phyloP scores from a whole-genome alignment of 2,113 vertebrate genomes.

The Acanthochromis polyacanthus region DNA sequence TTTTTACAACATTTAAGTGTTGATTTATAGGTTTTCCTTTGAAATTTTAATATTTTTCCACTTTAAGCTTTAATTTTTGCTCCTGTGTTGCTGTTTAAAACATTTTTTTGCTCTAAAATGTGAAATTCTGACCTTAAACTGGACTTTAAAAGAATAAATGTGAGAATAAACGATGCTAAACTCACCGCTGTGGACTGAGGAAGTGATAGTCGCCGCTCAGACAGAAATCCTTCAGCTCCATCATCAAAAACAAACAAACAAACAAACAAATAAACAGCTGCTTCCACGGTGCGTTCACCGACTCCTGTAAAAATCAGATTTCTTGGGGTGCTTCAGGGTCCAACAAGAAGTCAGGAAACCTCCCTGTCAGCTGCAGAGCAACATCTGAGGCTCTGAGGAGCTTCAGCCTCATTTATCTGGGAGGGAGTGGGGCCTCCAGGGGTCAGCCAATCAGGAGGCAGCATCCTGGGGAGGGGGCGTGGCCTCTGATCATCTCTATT shows the following conservation, averaged over 20 bases:
- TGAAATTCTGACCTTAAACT: no score
- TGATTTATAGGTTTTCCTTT: no score
- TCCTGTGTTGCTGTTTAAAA: no score
- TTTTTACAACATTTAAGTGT: no score
- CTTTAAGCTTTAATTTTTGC: no score
- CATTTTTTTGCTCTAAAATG: no score
- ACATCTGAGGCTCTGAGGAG: conserved; percentile 15
- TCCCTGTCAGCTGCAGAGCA: background rate
- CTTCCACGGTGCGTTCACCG: conserved; percentile 11
- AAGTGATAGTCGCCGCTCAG: conserved; percentile 56
- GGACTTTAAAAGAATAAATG: no score
- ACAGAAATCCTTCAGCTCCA: conserved; percentile 72
- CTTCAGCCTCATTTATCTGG: conserved; percentile 49
- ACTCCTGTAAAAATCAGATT: background rate
- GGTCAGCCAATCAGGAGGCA: conserved; percentile 65
- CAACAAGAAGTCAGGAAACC: background rate
- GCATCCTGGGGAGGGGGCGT: conserved; percentile 23
- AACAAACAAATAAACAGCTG: no score
- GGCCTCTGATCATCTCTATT: conserved; percentile 60
- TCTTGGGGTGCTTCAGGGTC: conserved; percentile 7
- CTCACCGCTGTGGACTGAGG: conserved; percentile 66
- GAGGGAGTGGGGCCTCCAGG: conserved; percentile 49
- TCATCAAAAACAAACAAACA: conserved; percentile 4
- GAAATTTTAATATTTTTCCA: no score
- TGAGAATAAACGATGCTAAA: background rate